Percentiles rank a stretch among this genome's conserved stretches.
Conservation (phyloP, 2,888 invertebrate genomes). For the Plagiodera versicolora region DNA sequence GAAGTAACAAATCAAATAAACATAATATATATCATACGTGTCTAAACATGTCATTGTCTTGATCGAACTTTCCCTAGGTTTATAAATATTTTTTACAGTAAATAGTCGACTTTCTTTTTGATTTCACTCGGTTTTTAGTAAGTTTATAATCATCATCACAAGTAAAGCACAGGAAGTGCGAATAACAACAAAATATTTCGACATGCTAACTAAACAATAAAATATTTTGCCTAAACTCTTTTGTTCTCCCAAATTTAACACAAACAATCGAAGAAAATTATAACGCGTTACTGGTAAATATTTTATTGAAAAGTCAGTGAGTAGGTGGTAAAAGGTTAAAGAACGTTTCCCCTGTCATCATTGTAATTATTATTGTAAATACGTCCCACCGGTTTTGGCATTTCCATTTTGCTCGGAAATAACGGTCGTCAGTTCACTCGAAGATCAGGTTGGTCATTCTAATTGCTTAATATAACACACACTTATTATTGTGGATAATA, state of each 20-base stretch:
- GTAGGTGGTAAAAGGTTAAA: slow-evolving; percentile 21
- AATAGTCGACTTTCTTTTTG: background rate
- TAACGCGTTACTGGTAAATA: background rate
- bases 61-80: background rate
- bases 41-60: too few species aligned
- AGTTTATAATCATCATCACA: background rate
- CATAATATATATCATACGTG: too few species aligned
- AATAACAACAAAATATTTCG: too few species aligned
- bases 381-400: slow-evolving; percentile 6
- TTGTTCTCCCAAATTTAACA: too few species aligned
- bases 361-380: slow-evolving; percentile 3
- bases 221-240: too few species aligned
- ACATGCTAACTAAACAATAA: too few species aligned
- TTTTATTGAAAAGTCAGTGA: background rate
- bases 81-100: background rate
- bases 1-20: background rate
- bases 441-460: too few species aligned
- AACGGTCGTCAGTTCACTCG: too few species aligned
- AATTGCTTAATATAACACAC: too few species aligned
- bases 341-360: slow-evolving; percentile 13
- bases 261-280: too few species aligned
- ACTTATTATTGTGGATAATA: slow-evolving; percentile 9
- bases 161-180: too few species aligned
- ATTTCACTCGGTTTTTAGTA: background rate
- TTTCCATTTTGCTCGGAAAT: slow-evolving; percentile 8